Evolutionary conservation across 1,140 invertebrate genomes (phyloP), one percentile per base, ranked within the genome.

Genomic region (Zeugodacus cucurbitae): DNA sequence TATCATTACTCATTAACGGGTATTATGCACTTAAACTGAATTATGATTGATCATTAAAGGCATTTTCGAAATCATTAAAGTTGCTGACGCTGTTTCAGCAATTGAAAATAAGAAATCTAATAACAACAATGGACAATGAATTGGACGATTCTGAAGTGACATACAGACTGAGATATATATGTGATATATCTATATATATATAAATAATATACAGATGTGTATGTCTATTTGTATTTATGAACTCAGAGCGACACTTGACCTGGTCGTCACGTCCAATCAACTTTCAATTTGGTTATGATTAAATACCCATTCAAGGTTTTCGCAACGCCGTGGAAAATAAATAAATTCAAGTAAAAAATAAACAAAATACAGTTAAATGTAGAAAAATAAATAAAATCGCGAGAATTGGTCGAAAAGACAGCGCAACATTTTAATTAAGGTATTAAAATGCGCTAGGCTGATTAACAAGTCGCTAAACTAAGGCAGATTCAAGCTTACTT

Each of bases 21-120:
- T 37, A 74, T 74, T 37, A 74, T 41, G 67, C 67, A 74, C 32
- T 74, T 74, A 74, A 74, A 74, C 67, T 17, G 67, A 74, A 74
- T 74, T 74, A 41, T 74, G 67, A 74, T 74, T 74, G 67, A 74
- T 37, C 67, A 74, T 74, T 74, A 41, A 10, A 74, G 14, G 14
- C 34, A 37, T 41, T 74, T 74, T 41, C 14, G 34, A 37, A 37
- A 37, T 37, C 32, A 74, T 37, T 74, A 32, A 11, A 74, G 4
- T 37, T 32, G 67, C 34, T 74, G 34, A 74, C 67, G 41, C 6
- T 37, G 67, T n/a, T n/a, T 20, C 67, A 74, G n/a, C 32, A 74
- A 74, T 6, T 17, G 48, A 54, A 54, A 54, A 54, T 20, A n/a
- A n/a, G n/a, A n/a, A n/a, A n/a, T n/a, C n/a, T n/a, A n/a, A 2